Evolutionary conservation across 2,113 vertebrate genomes (phyloP), one percentile per base, ranked within the genome.

Genomic region (Drymodes brunneopygia): DNA sequence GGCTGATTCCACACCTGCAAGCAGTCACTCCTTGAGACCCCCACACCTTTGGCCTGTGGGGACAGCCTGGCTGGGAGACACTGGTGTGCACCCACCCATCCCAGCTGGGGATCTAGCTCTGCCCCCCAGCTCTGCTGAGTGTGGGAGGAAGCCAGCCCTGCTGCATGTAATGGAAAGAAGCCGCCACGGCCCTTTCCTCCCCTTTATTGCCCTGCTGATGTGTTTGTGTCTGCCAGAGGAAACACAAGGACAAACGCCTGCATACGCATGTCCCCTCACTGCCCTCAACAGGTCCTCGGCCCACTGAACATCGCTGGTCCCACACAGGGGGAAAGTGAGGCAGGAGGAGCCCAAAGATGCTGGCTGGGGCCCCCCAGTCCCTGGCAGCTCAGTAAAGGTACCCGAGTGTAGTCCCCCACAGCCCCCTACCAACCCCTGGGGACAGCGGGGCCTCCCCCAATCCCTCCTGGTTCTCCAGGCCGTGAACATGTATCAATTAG

Each of bases 141-240:
- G 74, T 22, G 42, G 45, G 40, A 91, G 92, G 95, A 95, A 94
- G 54, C 73, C 58, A 16, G 64, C 38, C 73, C 53, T 29, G 62
- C 60, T 2, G 29, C 47, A 9, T 65, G 78, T 74, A 54, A 94
- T 56, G 94, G 92, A 92, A 95, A 95, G 86, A 87, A 81, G 92
- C 53, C 1, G 40, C 73, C 81, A 48, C 9, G 6, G 79, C 87
- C 79, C 91, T 95, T 95, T 95, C 95, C 95, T 95, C 90, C 83
- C 50, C 60, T 91, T 92, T 95, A 94, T 91, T 54, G 70, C 92
- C 80, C 74, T 90, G 95, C 83, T 81, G 90, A 81, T 85, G 90
- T 88, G 74, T 90, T 90, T 84, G 92, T 72, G 92, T 88, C 90
- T 5, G 38, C 70, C 33, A 27, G 79, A 95, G 95, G 92, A 95